Evolutionary conservation across 2,113 vertebrate species (phyloP).

Genomic region (Varanus komodoensis): DNA sequence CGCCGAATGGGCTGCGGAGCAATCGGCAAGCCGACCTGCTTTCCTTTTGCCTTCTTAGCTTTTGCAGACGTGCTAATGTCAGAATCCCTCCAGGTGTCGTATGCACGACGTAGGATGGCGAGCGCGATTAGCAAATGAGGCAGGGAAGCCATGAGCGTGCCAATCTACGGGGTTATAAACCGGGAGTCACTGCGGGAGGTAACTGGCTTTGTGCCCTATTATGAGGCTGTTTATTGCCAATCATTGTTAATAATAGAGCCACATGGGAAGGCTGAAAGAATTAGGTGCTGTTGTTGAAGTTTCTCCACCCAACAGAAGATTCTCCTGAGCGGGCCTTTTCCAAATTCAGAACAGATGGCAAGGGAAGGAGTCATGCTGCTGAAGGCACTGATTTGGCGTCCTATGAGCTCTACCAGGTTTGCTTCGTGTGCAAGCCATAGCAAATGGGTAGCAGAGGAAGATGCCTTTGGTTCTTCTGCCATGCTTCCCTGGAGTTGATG

Average conservation of each 20-base stretch:
- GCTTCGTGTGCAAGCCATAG: not conserved
- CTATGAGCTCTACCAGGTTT: not conserved
- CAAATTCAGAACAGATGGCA: not conserved
- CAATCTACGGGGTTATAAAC: rapidly evolving
- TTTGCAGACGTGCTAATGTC: not conserved
- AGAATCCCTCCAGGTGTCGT: not conserved
- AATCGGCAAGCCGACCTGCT: not conserved
- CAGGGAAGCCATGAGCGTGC: not conserved
- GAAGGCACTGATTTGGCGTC: not conserved
- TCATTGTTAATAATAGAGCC: no score
- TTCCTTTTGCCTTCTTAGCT: not conserved
- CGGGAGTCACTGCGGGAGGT: slow-evolving; percentile 14
- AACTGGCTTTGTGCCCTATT: not conserved
- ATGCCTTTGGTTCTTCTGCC: no score
- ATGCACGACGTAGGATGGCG: not conserved
- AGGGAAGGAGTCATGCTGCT: not conserved
- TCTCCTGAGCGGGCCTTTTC: not conserved
- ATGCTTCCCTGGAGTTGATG: not conserved
- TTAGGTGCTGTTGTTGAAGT: not conserved
- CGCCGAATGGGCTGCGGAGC: not conserved
- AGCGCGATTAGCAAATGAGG: not conserved
- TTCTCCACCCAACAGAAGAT: no score
- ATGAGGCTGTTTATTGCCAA: not conserved
- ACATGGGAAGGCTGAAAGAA: not conserved
- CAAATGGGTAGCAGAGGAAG: not conserved